These are phyloP conservation scores for Osmoderma eremita DNA, from an alignment of 2,888 invertebrate genomes.

Conservation along the genomic window DNA sequence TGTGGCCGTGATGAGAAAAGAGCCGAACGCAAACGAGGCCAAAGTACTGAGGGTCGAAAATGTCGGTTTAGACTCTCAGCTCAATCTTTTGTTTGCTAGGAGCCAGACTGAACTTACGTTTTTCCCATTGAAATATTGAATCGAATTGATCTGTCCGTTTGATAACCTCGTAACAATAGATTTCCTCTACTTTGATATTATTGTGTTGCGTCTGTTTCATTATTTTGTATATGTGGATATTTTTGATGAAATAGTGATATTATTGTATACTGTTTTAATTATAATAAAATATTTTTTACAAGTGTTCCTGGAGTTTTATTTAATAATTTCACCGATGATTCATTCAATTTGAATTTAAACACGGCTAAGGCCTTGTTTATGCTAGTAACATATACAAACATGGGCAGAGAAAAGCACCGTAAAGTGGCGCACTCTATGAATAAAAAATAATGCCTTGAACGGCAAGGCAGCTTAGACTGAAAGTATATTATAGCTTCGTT, in stretches of 20 bases:
- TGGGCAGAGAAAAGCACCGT: no score
- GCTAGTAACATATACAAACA: no score
- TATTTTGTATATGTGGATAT: constrained; percentile 1
- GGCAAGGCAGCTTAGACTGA: no score
- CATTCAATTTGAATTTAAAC: no score
- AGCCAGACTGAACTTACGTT: constrained; percentile 74
- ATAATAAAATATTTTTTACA: constrained; percentile 27
- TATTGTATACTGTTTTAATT: constrained; percentile 12
- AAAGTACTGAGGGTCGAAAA: constrained; percentile 71
- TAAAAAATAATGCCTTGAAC: no score
- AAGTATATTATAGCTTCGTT: no score
- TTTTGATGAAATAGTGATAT: neutral
- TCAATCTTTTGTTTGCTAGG: constrained; percentile 73
- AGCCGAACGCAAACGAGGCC: constrained; percentile 68
- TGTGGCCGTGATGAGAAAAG: constrained; percentile 72
- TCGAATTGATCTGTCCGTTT: neutral
- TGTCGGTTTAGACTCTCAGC: constrained; percentile 75
- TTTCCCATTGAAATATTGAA: constrained; percentile 58
- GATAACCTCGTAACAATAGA: constrained; percentile 4
- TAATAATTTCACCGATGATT: no score
- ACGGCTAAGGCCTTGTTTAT: no score
- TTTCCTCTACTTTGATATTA: constrained; percentile 8
- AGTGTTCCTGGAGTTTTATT: neutral
- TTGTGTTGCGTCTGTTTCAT: neutral
- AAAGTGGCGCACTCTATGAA: no score